Base-by-base conservation (phyloP, 2,797 vertebrate genomes). In the Sebastes taczanowskii region DNA sequence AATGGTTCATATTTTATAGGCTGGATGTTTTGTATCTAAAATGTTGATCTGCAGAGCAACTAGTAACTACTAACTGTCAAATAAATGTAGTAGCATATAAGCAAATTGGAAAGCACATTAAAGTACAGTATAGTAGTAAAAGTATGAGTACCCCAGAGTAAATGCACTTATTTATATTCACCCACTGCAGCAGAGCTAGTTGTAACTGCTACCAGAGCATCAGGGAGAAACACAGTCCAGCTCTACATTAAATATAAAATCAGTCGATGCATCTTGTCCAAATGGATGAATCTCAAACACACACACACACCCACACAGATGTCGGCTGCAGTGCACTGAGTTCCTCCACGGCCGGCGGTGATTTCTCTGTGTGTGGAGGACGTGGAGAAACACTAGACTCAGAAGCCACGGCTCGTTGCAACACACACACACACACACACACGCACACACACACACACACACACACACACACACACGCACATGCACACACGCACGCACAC, bases 381-480 rank as follows among this genome's bases (percentile, higher is more conserved):
- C 65, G 30, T 86, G 79, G 77, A 87, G 89, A 87, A 84, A 89
- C 53, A 34, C 60, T 77, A 70, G 73, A 79, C 30, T 29, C 23
- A 77, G 71, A 71, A 78, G 81, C 74, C 63, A 86, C 2, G 64
- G 73, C 82, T 91, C 62, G 49, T 90, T 94, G 86, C 86, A 87
- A 86, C 85, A 49, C 46, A 9, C 46, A 90, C 13, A 9, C 30
- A 3, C 30, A 9, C 7, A 2, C 32, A 34, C 32, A 34, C 34
- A 11, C 34, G 2, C 34, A 35, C 34, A 34, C 34, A 35, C 34
- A 35, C 34, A 35, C 11, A 11, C 34, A 86, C 85, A 49, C 46
- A 49, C 46, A 90, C 13, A 8, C 30, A 32, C 34, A 35, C 34
- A 35, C 35, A 35, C 11, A 13, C 34, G 11, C 34, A 35, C 34